Evolutionary conservation across 2,797 vertebrate species (phyloP).

Genomic region (Spatula clypeata): DNA sequence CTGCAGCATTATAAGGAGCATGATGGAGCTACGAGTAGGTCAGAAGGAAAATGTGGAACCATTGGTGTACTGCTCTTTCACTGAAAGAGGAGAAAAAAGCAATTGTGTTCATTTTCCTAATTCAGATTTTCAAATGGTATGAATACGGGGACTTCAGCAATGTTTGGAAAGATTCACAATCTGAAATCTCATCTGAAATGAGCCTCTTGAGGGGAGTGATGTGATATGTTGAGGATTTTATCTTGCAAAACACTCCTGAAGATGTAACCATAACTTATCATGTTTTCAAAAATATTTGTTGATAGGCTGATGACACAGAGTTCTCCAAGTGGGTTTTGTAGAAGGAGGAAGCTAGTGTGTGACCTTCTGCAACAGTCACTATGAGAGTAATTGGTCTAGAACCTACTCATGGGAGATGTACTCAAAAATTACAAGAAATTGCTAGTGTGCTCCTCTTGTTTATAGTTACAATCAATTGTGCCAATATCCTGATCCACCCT

Average conservation of each 20-base stretch:
- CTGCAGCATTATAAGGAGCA: not conserved
- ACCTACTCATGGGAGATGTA: not conserved
- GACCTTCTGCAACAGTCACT: not conserved
- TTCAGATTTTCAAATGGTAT: not conserved
- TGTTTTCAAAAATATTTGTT: not conserved
- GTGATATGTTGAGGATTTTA: not conserved
- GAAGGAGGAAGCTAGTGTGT: not conserved
- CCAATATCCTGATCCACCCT: not conserved
- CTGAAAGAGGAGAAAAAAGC: not conserved
- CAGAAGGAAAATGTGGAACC: not conserved
- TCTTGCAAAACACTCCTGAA: not conserved
- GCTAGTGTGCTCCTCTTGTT: not conserved
- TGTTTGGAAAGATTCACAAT: not conserved
- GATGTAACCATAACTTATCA: not conserved
- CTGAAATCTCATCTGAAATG: not conserved
- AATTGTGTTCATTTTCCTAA: not conserved
- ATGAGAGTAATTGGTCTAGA: not conserved
- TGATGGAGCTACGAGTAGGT: not conserved
- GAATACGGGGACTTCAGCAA: fast-evolving
- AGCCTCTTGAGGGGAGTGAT: not conserved
- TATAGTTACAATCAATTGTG: not conserved
- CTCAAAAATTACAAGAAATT: not conserved
- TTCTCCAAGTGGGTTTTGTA: not conserved
- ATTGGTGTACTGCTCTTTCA: not conserved
- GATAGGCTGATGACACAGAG: not conserved